A percentile compares a stretch with the other conserved stretches of the same genome.
Evolutionary conservation across 2,888 invertebrate species (phyloP).

Genomic region (Eupelmus urozonus): DNA sequence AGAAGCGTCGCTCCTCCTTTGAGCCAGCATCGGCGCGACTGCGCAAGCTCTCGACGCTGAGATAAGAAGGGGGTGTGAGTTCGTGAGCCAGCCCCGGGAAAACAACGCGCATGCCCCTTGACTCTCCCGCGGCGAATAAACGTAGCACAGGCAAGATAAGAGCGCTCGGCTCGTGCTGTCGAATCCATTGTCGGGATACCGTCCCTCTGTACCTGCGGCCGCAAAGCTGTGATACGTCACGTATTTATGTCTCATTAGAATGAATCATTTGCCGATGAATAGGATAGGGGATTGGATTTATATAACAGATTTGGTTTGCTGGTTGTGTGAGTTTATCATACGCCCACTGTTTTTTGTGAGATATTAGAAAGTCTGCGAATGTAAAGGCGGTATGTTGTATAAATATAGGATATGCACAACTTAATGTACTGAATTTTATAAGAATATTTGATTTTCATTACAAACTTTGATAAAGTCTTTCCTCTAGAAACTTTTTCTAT

Average conservation of each 20-base stretch:
- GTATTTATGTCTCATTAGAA: slow-evolving; percentile 41
- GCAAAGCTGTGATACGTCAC: slow-evolving; percentile 65
- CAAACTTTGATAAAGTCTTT: too few species aligned
- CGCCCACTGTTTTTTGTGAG: too few species aligned
- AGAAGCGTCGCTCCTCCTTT: neutral
- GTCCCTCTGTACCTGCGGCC: slow-evolving; percentile 35
- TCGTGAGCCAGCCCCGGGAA: slow-evolving; percentile 65
- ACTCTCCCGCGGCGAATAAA: slow-evolving; percentile 20
- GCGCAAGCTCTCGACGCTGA: slow-evolving; percentile 46
- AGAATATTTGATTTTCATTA: too few species aligned
- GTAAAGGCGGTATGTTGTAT: too few species aligned
- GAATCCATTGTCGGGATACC: slow-evolving; percentile 48
- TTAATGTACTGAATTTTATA: too few species aligned
- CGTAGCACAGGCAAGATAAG: slow-evolving; percentile 40
- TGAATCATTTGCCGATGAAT: too few species aligned
- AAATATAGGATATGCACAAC: too few species aligned
- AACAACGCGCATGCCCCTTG: slow-evolving; percentile 61
- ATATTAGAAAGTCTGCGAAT: too few species aligned
- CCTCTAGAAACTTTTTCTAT: too few species aligned
- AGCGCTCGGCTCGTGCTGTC: slow-evolving; percentile 16
- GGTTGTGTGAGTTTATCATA: too few species aligned
- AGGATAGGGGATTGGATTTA: too few species aligned
- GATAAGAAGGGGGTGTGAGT: slow-evolving; percentile 56
- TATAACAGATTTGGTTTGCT: too few species aligned
- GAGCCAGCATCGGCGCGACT: neutral